These are phyloP conservation scores for Mesocricetus auratus DNA, from an alignment of 2,113 vertebrate species.

Conservation along the genomic window DNA sequence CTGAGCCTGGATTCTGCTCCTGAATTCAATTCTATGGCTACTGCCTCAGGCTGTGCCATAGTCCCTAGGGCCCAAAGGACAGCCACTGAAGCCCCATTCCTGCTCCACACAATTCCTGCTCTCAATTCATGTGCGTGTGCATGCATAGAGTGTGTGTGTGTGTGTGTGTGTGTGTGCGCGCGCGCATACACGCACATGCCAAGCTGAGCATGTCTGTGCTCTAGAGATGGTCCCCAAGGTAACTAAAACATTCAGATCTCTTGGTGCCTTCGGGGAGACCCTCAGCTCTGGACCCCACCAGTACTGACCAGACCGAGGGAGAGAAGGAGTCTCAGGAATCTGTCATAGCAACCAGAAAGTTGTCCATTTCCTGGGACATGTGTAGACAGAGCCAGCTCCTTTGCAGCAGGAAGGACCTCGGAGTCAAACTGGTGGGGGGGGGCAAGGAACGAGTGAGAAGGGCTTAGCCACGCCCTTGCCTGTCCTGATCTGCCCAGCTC, in stretches of 20 bases:
- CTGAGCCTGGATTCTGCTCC: background rate
- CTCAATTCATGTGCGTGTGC: background rate
- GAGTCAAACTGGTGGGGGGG: too few relatives aligned
- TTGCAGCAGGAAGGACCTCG: background rate
- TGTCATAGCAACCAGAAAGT: too few relatives aligned
- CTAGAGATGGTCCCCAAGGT: background rate
- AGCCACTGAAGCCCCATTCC: background rate
- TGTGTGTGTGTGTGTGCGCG: too few relatives aligned
- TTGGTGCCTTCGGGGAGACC: background rate
- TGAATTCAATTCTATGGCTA: background rate
- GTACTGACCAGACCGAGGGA: background rate
- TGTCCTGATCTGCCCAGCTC: background rate
- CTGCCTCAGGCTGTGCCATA: background rate
- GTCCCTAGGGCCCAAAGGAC: background rate
- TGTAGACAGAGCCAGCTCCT: background rate
- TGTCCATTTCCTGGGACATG: background rate
- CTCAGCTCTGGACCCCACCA: background rate
- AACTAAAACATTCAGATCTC: background rate
- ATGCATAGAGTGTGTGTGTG: too few relatives aligned
- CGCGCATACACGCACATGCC: background rate
- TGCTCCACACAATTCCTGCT: background rate
- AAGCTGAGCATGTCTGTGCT: background rate
- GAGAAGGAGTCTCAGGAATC: background rate
- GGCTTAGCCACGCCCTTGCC: fast-evolving
- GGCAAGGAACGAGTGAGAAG: too few relatives aligned